Evolutionary conservation across 2,797 vertebrate genomes (phyloP), one percentile per base, ranked within the genome.

Genomic region (Trematomus bernacchii): DNA sequence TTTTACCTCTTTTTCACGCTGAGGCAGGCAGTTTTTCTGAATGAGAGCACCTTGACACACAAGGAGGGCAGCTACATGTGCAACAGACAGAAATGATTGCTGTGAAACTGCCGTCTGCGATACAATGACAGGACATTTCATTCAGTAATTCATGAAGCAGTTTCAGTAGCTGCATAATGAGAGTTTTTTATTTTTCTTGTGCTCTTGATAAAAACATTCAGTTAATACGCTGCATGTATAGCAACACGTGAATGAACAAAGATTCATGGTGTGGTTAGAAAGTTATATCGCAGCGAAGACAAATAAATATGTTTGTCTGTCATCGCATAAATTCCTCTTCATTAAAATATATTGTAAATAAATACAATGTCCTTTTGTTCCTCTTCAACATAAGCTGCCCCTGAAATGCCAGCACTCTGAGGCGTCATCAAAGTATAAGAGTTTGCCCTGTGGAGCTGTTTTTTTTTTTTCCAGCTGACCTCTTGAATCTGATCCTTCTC

Each of bases 1-100:
- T 83, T 73, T 77, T 53, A 46, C 13, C 11, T 27, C 3, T 63
- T 53, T 27, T 59, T 63, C 9, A 23, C 12, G 0, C 54, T 33
- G 9, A 18, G 73, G 55, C 44, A 60, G 3, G 30, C 23, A 71
- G 68, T 75, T 83, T 86, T 85, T 21, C 82, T 81, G 69, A 87
- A 84, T 77, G 71, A 72, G 19, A 72, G 33, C 19, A 66, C 10
- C 13, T 27, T 47, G 37, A 46, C 71, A 52, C 54, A 47, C 0
- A 65, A 10, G 58, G 14, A 23, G 4, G 30, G 66, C 3, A 47
- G 53, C n/a, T 66, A 51, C 27, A 18, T 40, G 60, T 10, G 37
- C 10, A 73, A 60, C 14, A 51, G 27, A 50, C 40, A 59, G 27
- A 66, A 6, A n/a, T 40, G 37, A 76, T 10, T 64, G 60, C 15